phyloP scores from a whole-genome alignment of 2,113 vertebrate species.

The Thalassoma bifasciatum region DNA sequence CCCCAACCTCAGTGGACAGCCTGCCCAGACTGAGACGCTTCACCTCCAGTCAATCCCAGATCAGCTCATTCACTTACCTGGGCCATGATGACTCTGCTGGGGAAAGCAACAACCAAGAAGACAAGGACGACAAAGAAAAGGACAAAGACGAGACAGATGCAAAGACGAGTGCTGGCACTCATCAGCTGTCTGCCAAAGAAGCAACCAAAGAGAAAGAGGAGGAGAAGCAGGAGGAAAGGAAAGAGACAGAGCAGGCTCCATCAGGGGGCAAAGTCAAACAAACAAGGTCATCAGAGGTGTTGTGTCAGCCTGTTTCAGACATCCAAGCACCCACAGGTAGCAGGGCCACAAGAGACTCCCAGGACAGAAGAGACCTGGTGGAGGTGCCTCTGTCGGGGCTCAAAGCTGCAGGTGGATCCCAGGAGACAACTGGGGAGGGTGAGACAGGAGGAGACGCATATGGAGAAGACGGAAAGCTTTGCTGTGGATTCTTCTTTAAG shows the following conservation, averaged over 20 bases:
- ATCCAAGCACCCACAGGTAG: constrained; percentile 74
- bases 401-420: constrained; percentile 80
- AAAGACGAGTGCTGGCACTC: constrained; percentile 40
- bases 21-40: constrained; percentile 93
- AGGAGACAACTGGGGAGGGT: constrained; percentile 80
- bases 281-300: constrained; percentile 83
- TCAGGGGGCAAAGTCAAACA: constrained; percentile 67
- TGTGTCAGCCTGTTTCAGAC: constrained; percentile 85
- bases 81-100: constrained; percentile 83
- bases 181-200: constrained; percentile 26
- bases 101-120: constrained; percentile 27
- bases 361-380: constrained; percentile 86
- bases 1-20: constrained; percentile 95
- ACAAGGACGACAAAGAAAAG: constrained; percentile 55
- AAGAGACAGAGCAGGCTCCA: constrained; percentile 1
- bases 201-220: constrained; percentile 51
- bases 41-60: constrained; percentile 91
- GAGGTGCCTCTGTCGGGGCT: constrained; percentile 90
- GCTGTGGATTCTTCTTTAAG: constrained; percentile 99
- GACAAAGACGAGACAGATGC: constrained; percentile 44
- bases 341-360: constrained; percentile 52
- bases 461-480: constrained; percentile 93
- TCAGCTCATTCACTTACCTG: constrained; percentile 91
- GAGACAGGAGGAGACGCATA: constrained; percentile 79
- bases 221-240: constrained; percentile 17